These are phyloP conservation scores for Oikopleura albicans DNA, from an alignment of 23 tunicate genomes.

Conservation along the genomic window DNA sequence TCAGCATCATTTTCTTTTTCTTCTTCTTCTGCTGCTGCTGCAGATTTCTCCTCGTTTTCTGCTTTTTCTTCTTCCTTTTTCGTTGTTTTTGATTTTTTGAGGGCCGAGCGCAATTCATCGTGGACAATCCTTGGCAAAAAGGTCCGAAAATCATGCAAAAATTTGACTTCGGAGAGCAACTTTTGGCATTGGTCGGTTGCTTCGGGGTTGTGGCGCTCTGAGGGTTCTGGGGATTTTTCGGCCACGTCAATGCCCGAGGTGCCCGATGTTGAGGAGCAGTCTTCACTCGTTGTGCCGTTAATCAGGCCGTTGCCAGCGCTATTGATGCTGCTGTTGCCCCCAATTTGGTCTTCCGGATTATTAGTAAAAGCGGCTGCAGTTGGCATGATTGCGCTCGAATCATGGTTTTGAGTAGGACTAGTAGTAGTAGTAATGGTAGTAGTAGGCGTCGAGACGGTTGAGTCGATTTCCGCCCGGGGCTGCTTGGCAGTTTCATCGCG, in stretches of 20 bases:
- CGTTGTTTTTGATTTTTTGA: too few relatives aligned
- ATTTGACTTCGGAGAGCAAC: neutral
- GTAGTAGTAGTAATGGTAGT: too few relatives aligned
- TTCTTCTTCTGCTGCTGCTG: too few relatives aligned
- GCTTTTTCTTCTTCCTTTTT: too few relatives aligned
- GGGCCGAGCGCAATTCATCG: neutral
- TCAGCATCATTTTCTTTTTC: neutral
- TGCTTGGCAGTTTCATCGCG: too few relatives aligned
- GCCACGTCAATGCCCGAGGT: neutral
- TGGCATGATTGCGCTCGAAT: too few relatives aligned
- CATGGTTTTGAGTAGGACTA: too few relatives aligned
- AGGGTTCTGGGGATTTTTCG: neutral
- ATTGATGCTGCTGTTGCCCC: too few relatives aligned
- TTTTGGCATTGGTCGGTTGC: neutral
- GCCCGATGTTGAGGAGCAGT: neutral
- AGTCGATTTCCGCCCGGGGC: neutral
- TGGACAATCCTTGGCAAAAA: neutral
- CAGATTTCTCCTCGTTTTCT: neutral
- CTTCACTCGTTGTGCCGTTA: neutral
- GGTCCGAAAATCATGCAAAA: neutral
- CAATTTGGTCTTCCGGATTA: too few relatives aligned
- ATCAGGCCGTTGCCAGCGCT: too few relatives aligned
- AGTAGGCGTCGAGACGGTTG: neutral
- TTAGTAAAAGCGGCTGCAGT: too few relatives aligned
- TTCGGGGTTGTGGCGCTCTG: neutral